Conservation (phyloP, 2,113 vertebrate genomes). For the Microcebus griseorufus region DNA sequence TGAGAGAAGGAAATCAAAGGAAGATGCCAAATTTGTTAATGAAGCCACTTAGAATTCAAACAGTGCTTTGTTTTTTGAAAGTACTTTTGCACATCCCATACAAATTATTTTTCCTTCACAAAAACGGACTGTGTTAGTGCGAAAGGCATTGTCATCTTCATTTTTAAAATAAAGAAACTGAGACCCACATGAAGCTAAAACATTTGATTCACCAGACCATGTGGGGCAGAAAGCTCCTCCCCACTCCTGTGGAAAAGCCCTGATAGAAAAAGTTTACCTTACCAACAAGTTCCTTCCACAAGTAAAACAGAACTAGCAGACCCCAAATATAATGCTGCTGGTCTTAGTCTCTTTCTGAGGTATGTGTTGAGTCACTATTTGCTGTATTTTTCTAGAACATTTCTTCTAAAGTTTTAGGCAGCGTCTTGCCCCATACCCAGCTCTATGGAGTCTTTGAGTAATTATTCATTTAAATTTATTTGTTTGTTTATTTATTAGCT, state of each 20-base stretch:
- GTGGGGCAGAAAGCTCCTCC: neutral
- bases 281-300: neutral
- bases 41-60: neutral
- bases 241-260: neutral
- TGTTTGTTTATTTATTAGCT: neutral
- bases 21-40: neutral
- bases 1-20: constrained; percentile 1
- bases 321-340: neutral
- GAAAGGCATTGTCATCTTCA: neutral
- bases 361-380: neutral
- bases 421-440: neutral
- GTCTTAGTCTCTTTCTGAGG: neutral
- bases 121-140: neutral
- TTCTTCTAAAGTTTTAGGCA: constrained; percentile 9
- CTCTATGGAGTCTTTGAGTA: neutral
- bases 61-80: constrained; percentile 37
- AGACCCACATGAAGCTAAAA: constrained; percentile 4
- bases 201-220: neutral
- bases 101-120: neutral
- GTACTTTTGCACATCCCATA: neutral
- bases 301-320: neutral
- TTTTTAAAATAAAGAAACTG: constrained; percentile 41
- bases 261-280: neutral
- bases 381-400: neutral
- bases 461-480: neutral